Evolutionary conservation across 23 tunicate species (phyloP).

Genomic region (Trididemnum nubilum): DNA sequence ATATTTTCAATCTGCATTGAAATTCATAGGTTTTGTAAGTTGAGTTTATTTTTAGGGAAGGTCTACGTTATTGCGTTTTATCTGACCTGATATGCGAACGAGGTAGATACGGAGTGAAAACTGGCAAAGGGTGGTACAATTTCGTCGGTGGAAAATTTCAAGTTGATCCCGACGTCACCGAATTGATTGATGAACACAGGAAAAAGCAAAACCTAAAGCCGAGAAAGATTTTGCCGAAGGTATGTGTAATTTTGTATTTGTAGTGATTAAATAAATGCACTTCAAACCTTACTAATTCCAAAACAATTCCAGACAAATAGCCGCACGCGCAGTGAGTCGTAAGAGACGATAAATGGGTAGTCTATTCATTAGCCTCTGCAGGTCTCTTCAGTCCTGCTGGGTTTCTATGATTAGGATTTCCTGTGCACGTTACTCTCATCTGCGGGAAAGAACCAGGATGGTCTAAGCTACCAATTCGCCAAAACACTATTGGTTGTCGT

Average conservation of each 20-base stretch:
- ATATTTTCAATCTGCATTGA: too few species aligned
- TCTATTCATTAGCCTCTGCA: too few species aligned
- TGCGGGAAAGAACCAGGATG: too few species aligned
- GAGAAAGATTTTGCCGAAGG: constrained; percentile 39
- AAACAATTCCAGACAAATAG: too few species aligned
- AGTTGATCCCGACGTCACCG: constrained; percentile 44
- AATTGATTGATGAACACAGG: constrained; percentile 57
- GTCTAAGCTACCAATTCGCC: too few species aligned
- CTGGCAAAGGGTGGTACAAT: constrained; percentile 79
- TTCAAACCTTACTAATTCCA: background rate
- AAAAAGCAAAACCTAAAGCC: constrained; percentile 23
- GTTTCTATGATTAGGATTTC: too few species aligned
- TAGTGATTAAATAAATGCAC: background rate
- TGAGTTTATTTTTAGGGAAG: constrained; percentile 18
- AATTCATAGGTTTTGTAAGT: too few species aligned
- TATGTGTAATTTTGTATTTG: background rate
- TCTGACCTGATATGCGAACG: constrained; percentile 59
- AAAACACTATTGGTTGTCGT: too few species aligned
- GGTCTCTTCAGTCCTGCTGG: too few species aligned
- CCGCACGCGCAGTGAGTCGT: too few species aligned
- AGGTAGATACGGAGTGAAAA: constrained; percentile 74
- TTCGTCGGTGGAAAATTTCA: constrained; percentile 27
- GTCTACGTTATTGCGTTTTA: constrained; percentile 54
- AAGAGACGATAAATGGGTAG: too few species aligned
- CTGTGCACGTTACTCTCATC: too few species aligned